Evolutionary conservation across 2,797 vertebrate species (phyloP).

Genomic region (Margarornis squamiger): DNA sequence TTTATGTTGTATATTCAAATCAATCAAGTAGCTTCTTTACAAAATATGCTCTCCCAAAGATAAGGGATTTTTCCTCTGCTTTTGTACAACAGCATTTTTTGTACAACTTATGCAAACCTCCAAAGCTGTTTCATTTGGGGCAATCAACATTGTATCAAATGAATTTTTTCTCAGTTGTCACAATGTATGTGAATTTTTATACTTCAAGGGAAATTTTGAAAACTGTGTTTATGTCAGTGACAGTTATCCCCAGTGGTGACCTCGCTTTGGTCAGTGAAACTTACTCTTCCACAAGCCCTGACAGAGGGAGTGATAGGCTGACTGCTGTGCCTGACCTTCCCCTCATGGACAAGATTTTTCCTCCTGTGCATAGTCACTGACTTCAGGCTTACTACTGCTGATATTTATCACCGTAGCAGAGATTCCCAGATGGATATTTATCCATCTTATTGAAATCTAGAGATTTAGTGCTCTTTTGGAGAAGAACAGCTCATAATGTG

Average conservation of each 20-base stretch:
- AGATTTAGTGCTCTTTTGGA: not conserved
- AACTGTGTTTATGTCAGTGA: not conserved
- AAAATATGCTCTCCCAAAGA: not conserved
- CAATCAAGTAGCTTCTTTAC: not conserved
- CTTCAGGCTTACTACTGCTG: not conserved
- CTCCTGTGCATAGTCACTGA: not conserved
- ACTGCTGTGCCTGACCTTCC: not conserved
- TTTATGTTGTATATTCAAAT: not conserved
- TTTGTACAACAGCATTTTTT: not conserved
- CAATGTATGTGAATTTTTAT: not conserved
- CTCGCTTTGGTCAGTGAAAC: not conserved
- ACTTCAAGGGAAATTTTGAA: not conserved
- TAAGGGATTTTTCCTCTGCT: not conserved
- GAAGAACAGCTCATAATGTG: not conserved
- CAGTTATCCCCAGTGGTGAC: not conserved
- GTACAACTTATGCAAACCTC: accelerated
- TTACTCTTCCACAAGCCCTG: not conserved
- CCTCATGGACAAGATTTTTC: not conserved
- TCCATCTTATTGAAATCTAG: not conserved
- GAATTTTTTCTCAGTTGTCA: not conserved
- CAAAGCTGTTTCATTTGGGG: not conserved
- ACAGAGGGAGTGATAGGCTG: not conserved
- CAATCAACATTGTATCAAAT: not conserved
- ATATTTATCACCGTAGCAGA: not conserved
- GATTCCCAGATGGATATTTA: not conserved